These are phyloP conservation scores for Tetragonisca angustula DNA, from an alignment of 2,888 invertebrate genomes.

Conservation along the genomic window DNA sequence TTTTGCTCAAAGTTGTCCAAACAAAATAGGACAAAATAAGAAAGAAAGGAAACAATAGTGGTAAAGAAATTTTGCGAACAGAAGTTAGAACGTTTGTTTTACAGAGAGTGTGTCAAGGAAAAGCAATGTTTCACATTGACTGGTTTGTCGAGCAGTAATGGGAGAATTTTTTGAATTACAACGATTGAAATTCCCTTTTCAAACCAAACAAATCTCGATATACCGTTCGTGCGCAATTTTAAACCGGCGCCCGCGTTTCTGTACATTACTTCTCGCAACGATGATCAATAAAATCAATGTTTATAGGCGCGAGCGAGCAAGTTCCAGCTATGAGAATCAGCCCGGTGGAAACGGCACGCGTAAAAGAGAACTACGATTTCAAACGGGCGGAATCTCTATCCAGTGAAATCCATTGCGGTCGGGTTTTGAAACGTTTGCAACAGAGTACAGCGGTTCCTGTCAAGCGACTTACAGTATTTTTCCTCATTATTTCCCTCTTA, in stretches of 20 bases:
- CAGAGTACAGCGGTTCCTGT: too few relatives aligned
- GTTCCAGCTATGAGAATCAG: slow-evolving; percentile 4
- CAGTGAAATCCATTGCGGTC: slow-evolving; percentile 1
- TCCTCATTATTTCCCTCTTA: background rate
- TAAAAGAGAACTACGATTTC: slow-evolving; percentile 27
- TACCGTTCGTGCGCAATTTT: background rate
- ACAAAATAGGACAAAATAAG: too few relatives aligned
- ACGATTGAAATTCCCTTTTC: background rate
- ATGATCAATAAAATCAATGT: slow-evolving; percentile 27
- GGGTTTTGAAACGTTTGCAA: background rate
- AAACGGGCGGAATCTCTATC: background rate
- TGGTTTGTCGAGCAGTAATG: background rate
- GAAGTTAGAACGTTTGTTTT: background rate
- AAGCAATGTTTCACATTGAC: background rate
- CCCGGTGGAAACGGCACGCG: background rate
- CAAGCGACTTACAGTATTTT: background rate
- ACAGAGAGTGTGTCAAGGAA: background rate
- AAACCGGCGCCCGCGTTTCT: background rate
- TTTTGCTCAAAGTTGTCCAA: too few relatives aligned
- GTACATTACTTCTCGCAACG: background rate
- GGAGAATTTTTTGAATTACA: background rate
- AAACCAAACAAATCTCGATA: background rate
- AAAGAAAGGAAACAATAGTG: too few relatives aligned
- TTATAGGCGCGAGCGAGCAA: background rate
- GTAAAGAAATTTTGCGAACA: background rate